Percentiles rank a stretch among this genome's conserved stretches.
phyloP scores from a whole-genome alignment of 2,888 invertebrate species.

The Mythimna ferrago region DNA sequence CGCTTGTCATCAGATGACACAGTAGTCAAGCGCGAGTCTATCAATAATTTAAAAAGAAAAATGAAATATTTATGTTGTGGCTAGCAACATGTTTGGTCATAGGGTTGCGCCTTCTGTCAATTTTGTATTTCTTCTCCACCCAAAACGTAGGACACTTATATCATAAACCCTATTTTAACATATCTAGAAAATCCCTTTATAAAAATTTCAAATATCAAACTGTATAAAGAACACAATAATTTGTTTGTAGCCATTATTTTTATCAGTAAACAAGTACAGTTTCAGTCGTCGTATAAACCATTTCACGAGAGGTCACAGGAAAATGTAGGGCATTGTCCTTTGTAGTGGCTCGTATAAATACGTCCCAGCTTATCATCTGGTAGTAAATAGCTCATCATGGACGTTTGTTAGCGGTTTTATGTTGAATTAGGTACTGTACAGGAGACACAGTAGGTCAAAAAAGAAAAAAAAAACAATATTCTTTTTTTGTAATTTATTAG shows the following conservation, averaged over 20 bases:
- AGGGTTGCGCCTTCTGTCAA: too few species aligned
- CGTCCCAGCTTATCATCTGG: slow-evolving; percentile 45
- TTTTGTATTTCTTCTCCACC: too few species aligned
- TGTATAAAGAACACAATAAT: slow-evolving; percentile 8
- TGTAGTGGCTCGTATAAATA: slow-evolving; percentile 44
- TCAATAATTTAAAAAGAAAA: too few species aligned
- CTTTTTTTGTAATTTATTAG: too few species aligned
- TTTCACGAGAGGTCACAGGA: slow-evolving; percentile 59
- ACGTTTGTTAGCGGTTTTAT: slow-evolving; percentile 43
- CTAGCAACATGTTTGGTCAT: too few species aligned
- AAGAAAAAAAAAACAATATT: background rate
- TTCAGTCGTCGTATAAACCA: slow-evolving; percentile 46
- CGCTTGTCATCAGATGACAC: too few species aligned
- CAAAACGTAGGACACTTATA: too few species aligned
- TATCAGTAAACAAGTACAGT: slow-evolving; percentile 35
- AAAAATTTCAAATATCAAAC: background rate
- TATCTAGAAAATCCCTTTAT: background rate
- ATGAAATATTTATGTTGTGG: too few species aligned
- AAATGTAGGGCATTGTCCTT: slow-evolving; percentile 60
- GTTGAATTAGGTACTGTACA: slow-evolving; percentile 31
- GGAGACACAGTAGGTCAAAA: slow-evolving; percentile 12
- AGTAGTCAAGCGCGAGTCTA: too few species aligned
- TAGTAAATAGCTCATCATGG: slow-evolving; percentile 49
- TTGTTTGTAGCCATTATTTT: slow-evolving; percentile 1
- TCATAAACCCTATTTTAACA: background rate